phyloP scores from a whole-genome alignment of 2,113 vertebrate species.

The Mus spicilegus region DNA sequence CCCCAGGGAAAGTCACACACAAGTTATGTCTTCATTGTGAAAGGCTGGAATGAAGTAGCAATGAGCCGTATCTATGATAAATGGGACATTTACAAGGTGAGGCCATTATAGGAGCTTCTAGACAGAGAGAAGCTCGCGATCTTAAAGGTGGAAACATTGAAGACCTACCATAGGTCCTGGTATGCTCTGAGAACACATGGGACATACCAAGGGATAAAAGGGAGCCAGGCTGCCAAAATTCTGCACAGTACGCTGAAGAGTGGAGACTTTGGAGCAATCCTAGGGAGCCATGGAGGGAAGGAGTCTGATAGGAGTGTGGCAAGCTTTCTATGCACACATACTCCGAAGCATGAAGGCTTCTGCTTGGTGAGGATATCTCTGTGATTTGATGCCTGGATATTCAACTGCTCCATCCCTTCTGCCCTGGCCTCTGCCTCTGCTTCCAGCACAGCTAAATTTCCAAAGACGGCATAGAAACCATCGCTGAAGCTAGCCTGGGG shows the following conservation, averaged over 20 bases:
- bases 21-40: background rate
- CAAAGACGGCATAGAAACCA: background rate
- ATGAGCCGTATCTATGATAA: background rate
- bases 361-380: background rate
- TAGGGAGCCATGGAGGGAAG: background rate
- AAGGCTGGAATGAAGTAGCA: background rate
- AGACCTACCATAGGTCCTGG: background rate
- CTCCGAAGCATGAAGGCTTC: background rate
- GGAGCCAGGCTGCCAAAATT: background rate
- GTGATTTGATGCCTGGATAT: background rate
- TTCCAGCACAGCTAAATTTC: conserved; percentile 13
- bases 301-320: background rate
- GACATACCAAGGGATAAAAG: background rate
- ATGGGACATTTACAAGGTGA: background rate
- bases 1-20: background rate
- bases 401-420: background rate
- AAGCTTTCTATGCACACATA: background rate
- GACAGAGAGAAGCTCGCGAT: background rate
- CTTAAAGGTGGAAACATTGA: background rate
- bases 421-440: background rate
- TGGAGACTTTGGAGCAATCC: background rate
- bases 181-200: background rate
- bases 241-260: background rate
- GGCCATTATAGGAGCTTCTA: background rate
- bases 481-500: background rate